phyloP scores from a whole-genome alignment of 2,113 vertebrate species.

The Onychostoma macrolepis region DNA sequence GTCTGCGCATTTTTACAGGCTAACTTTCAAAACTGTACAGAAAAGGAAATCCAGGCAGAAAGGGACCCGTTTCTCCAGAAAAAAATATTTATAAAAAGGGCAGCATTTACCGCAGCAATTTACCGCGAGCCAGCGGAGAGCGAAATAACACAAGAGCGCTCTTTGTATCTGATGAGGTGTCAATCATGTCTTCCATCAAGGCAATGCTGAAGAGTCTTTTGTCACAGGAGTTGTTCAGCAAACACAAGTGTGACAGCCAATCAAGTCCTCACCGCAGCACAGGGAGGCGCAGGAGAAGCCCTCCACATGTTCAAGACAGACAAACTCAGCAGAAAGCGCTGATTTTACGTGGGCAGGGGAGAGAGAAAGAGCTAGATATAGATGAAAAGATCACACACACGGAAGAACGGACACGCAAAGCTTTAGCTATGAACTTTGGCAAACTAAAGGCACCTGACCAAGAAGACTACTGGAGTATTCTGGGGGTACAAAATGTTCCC shows the following conservation, averaged over 20 bases:
- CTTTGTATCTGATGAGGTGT: constrained; percentile 22
- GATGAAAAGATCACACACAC: neutral
- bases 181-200: constrained; percentile 19
- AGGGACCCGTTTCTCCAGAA: neutral
- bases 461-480: neutral
- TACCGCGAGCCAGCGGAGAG: constrained; percentile 9
- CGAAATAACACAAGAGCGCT: neutral
- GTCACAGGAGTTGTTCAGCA: constrained; percentile 27
- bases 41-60: neutral
- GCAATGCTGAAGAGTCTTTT: constrained; percentile 27
- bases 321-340: neutral
- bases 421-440: neutral
- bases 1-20: neutral
- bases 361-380: neutral
- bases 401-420: neutral
- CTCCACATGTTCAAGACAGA: constrained; percentile 13
- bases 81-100: neutral
- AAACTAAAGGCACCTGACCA: neutral
- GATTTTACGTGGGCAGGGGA: neutral
- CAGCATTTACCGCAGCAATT: constrained; percentile 1
- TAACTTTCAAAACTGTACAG: constrained; percentile 2
- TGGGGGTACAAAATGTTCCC: neutral
- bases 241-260: constrained; percentile 43
- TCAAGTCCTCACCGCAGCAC: constrained; percentile 25
- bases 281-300: constrained; percentile 6